phyloP scores from a whole-genome alignment of 2,888 invertebrate genomes.

The Bombylius major region DNA sequence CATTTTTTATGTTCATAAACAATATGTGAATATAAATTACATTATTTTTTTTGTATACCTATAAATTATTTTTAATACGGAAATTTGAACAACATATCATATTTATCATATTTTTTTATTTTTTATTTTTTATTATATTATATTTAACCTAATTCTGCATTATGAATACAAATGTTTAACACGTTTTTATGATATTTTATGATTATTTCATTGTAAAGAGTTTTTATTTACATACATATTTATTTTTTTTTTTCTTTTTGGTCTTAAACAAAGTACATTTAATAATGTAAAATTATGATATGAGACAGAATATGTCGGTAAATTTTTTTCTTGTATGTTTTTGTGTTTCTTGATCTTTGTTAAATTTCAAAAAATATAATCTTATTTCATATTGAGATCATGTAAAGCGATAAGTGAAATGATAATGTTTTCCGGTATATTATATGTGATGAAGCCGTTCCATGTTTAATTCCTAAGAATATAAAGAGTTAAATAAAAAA shows the following conservation, averaged over 20 bases:
- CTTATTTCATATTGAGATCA: neutral
- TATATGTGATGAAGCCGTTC: neutral
- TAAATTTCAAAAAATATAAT: neutral
- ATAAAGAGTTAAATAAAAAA: no score
- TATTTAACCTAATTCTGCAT: neutral
- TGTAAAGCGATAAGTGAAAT: neutral
- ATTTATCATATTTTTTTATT: neutral
- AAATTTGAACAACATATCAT: neutral
- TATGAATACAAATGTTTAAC: neutral
- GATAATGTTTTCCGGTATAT: neutral
- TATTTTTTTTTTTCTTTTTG: no score
- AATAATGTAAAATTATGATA: neutral
- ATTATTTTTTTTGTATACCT: neutral
- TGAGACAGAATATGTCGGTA: no score
- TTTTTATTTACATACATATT: no score
- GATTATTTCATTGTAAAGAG: neutral
- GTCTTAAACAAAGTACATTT: neutral
- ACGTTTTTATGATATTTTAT: neutral
- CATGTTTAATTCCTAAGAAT: no score
- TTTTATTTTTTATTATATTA: neutral
- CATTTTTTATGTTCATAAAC: neutral
- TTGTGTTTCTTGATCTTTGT: neutral
- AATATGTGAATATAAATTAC: conserved; percentile 6
- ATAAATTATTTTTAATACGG: no score
- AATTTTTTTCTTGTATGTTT: neutral